Evolutionary conservation across 1,140 invertebrate species (phyloP), one percentile per base, ranked within the genome.

Genomic region (Cataglyphis hispanica): DNA sequence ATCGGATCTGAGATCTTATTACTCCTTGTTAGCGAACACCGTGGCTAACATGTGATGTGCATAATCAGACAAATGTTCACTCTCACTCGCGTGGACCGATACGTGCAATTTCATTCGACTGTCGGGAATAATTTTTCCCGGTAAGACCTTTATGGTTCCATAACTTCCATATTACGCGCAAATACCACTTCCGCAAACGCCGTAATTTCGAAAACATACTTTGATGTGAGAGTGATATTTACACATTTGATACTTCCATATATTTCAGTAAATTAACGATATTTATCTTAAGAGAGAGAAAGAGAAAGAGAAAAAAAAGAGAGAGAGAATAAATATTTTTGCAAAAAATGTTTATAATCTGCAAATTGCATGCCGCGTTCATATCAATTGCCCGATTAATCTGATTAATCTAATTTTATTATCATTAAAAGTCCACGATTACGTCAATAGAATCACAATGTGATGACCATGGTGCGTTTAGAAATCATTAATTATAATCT

Each of bases 1-100:
- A 87, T 87, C 72, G 81, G 66, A 87, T 76, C 86, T 37, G 40
- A 66, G 43, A 74, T 81, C 66, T 74, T 84, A 53, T 86, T 72
- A 50, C 69, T 76, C 16, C 87, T 88, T 69, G 40, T 66, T 67
- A 67, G 63, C 40, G 46, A 16, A 27, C 8, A 22, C 16, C 19
- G 16, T 13, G 43, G 64, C 56, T 4, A 83, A 60, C 81, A 58
- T 74, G 46, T 34, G 87, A 87, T 76, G 77, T 83, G 86, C 67
- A 69, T 88, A 87, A 88, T 84, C 74, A 80, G 50, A 66, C 60
- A 77, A 75, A 56, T 31, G 58, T 77, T 64, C 81, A 66, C 81
- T 84, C 74, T 64, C 74, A 72, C 72, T 37, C 81, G 22, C 58
- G 25, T 43, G 70, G 61, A 53, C 46, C 43, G 72, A 76, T 77